These are phyloP conservation scores for Amazona guildingii DNA, from an alignment of 2,113 vertebrate genomes.

Conservation along the genomic window DNA sequence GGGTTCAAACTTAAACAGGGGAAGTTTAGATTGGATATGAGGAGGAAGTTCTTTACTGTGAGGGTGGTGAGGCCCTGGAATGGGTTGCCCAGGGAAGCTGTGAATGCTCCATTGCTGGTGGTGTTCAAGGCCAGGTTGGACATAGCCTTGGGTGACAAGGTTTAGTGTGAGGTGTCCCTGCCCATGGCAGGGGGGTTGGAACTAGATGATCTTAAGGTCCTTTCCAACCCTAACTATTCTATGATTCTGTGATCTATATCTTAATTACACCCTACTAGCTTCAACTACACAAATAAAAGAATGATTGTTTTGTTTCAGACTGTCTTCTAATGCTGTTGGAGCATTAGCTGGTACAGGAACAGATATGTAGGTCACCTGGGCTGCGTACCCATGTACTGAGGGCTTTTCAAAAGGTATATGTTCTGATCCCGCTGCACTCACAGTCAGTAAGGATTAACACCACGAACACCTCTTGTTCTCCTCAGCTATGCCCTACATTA, in stretches of 20 bases:
- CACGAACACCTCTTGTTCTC: not conserved
- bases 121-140: no score
- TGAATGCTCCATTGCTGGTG: fast-evolving
- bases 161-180: no score
- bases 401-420: not conserved
- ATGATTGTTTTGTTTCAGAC: not conserved
- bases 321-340: not conserved
- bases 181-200: no score
- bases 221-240: no score
- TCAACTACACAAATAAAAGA: not conserved
- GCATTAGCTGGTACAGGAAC: not conserved
- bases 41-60: no score
- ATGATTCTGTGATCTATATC: no score
- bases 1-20: no score
- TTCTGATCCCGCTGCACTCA: not conserved
- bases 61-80: no score
- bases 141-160: no score
- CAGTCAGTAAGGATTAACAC: not conserved
- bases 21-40: no score
- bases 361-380: not conserved
- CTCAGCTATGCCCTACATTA: not conserved
- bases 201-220: no score
- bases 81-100: no score
- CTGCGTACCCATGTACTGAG: not conserved
- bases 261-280: not conserved